phyloP scores from a whole-genome alignment of 2,888 invertebrate genomes.

The Amorpha juglandis region DNA sequence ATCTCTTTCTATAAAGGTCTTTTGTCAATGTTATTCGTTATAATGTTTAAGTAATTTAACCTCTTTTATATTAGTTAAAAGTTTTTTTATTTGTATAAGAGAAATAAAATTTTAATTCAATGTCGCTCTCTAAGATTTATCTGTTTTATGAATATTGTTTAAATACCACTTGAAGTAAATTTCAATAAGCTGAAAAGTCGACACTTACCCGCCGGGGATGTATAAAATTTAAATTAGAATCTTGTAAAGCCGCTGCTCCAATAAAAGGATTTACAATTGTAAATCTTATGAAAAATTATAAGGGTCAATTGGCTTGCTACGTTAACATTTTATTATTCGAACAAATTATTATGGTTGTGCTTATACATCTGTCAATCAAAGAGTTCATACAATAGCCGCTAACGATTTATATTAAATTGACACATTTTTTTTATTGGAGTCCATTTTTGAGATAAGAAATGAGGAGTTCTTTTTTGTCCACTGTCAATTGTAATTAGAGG shows the following conservation, averaged over 20 bases:
- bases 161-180: background rate
- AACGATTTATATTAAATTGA: conserved; percentile 59
- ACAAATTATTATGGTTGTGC: conserved; percentile 70
- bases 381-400: conserved; percentile 49
- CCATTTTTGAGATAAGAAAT: conserved; percentile 13
- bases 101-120: background rate
- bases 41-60: too few relatives aligned
- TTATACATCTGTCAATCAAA: conserved; percentile 58
- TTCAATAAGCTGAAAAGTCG: background rate
- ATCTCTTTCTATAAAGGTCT: background rate
- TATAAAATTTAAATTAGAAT: conserved; percentile 12
- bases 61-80: too few relatives aligned
- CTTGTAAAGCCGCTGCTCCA: conserved; percentile 4
- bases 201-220: background rate
- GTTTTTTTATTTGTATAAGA: too few relatives aligned
- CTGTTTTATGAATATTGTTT: background rate
- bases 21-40: too few relatives aligned
- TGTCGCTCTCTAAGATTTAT: background rate
- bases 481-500: conserved; percentile 14
- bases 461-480: conserved; percentile 21
- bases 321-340: conserved; percentile 40
- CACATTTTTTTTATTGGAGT: conserved; percentile 41
- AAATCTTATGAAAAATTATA: conserved; percentile 20
- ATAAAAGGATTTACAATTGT: conserved; percentile 24
- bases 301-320: conserved; percentile 23